Conservation (phyloP, 1,140 invertebrate species). For the Metopolophium dirhodum region DNA sequence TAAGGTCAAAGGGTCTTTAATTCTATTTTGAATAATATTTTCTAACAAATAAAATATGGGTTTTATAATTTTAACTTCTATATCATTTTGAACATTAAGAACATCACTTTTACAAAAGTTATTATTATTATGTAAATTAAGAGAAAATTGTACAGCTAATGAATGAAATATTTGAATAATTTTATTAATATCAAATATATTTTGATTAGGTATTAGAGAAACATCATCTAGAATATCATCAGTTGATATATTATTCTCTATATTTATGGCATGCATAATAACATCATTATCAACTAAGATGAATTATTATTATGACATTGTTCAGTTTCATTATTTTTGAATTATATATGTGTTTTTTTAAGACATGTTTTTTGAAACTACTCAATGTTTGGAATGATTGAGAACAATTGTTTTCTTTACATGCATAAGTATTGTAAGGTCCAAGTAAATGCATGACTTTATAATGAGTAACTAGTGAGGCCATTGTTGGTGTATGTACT, state of each 20-base stretch:
- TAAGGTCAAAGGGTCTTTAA: neutral
- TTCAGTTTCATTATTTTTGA: neutral
- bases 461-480: neutral
- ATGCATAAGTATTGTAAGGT: neutral
- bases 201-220: neutral
- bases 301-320: neutral
- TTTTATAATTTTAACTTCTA: neutral
- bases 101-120: neutral
- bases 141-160: neutral
- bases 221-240: neutral
- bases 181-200: neutral
- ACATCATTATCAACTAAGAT: neutral
- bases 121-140: neutral
- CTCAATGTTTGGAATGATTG: neutral
- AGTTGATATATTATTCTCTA: neutral
- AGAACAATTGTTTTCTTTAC: slow-evolving; percentile 14
- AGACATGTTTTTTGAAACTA: slow-evolving; percentile 12
- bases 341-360: neutral
- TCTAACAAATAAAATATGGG: neutral
- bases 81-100: neutral
- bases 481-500: too few species aligned
- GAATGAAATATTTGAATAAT: neutral
- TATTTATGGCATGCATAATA: neutral
- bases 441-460: neutral
- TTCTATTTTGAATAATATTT: neutral